A percentile compares a stretch with the other conserved stretches of the same genome.
Conservation (phyloP, 2,113 vertebrate species). For the Prionailurus viverrinus region DNA sequence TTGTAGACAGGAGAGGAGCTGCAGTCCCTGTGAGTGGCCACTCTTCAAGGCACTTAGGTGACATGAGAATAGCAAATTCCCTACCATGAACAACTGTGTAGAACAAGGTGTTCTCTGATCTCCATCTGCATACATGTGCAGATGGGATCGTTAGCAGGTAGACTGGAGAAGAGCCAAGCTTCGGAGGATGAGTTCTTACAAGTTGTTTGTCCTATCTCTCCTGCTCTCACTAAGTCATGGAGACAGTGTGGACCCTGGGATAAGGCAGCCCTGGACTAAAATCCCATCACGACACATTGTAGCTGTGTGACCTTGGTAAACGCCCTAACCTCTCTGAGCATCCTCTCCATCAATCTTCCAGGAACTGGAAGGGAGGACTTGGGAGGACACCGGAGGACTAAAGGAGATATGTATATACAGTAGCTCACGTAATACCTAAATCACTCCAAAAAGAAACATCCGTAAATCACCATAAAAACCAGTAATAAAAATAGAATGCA, state of each 20-base stretch:
- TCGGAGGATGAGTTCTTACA: neutral
- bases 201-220: neutral
- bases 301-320: slow-evolving; percentile 22
- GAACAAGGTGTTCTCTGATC: slow-evolving; percentile 7
- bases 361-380: neutral
- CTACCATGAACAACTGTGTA: neutral
- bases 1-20: neutral
- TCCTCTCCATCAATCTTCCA: neutral
- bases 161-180: neutral
- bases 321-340: neutral
- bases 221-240: neutral
- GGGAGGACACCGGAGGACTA: neutral
- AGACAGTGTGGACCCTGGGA: neutral
- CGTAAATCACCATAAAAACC: neutral
- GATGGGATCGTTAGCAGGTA: slow-evolving; percentile 38
- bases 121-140: neutral
- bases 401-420: neutral
- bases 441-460: neutral
- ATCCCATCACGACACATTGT: neutral
- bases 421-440: neutral
- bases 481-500: neutral
- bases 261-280: neutral
- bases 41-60: neutral
- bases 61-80: neutral
- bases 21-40: neutral